Percentiles rank a stretch among this genome's conserved stretches.
phyloP scores from a whole-genome alignment of 2,888 invertebrate genomes.

The Spilosoma lubricipeda region DNA sequence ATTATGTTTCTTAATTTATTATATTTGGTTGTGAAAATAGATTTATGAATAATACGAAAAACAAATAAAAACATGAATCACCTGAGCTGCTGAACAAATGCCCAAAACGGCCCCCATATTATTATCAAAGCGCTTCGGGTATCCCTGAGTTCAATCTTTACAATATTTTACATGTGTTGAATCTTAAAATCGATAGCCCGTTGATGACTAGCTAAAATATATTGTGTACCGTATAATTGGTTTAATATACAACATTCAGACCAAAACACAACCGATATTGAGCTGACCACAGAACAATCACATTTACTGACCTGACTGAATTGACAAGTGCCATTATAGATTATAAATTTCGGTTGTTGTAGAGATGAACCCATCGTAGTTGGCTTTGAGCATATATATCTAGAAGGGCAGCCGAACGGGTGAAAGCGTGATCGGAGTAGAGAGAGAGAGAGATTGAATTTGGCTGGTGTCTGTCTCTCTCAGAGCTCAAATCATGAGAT shows the following conservation, averaged over 20 bases:
- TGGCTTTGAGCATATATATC: too few relatives aligned
- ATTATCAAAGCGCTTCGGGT: slow-evolving; percentile 2
- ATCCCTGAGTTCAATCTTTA: not conserved
- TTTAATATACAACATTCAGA: not conserved
- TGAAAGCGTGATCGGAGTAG: too few relatives aligned
- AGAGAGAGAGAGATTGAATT: too few relatives aligned
- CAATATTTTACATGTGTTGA: slow-evolving; percentile 1
- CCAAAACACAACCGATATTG: too few relatives aligned
- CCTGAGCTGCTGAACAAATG: slow-evolving; percentile 88
- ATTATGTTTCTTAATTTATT: not conserved
- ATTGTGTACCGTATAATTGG: not conserved
- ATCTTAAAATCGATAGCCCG: slow-evolving; percentile 17
- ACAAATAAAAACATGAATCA: slow-evolving; percentile 57
- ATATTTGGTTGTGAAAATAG: not conserved
- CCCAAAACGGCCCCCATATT: slow-evolving; percentile 89
- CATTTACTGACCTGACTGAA: too few relatives aligned
- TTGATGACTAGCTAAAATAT: slow-evolving; percentile 12
- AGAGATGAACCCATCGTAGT: not conserved
- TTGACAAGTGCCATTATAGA: not conserved
- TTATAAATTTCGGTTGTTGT: not conserved
- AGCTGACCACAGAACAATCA: too few relatives aligned
- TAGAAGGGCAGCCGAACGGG: too few relatives aligned
- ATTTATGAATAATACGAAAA: not conserved
- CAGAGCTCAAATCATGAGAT: too few relatives aligned
- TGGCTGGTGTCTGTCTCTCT: too few relatives aligned